Base-by-base conservation (phyloP, 2,888 invertebrate genomes). In the Limnephilus lunatus region DNA sequence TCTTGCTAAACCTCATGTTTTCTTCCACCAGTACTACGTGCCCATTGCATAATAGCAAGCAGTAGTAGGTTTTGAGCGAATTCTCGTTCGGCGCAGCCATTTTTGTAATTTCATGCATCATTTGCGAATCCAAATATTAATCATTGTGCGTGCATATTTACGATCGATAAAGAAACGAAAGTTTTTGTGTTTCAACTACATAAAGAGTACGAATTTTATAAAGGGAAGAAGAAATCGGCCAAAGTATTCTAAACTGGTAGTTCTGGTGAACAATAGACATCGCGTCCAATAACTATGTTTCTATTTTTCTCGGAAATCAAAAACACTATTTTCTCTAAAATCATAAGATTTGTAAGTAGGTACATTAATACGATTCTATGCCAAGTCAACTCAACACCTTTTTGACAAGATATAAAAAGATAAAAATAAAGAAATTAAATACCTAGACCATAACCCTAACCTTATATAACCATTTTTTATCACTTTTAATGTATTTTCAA, bases 11-110 rank as follows among this genome's bases (percentile, higher is more conserved):
- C n/a, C 35, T 44, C 44, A 1, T 48, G 86, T 86, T 87, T 87
- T 87, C 48, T 83, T 39, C 83, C 19, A 83, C 31, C 2, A 31
- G 3, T 11, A 83, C 3, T 83, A 35, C 32, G 32, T 82, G 30
- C 32, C 9, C 87, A 87, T 87, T 87, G 1, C 87, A 68, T 87
- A 87, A 87, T 86, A 25, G n/a, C 68, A 68, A 1, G 68, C 68
- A 68, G 25, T 25, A n/a, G 68, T n/a, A n/a, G 68, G 68, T 68
- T 68, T 68, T 25, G 68, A 68, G n/a, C 68, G 68, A 68, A 5
- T 53, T 68, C 68, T 68, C 68, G n/a, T 68, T 25, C 25, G n/a
- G 25, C 85, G 85, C 39, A 11, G 85, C 39, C 3, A 25, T 35
- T 35, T 82, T 31, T 81, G 81, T 31, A 30, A 81, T n/a, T 35